These are phyloP conservation scores for Stigmatopora argus DNA, from an alignment of 2,113 vertebrate genomes.

Conservation along the genomic window DNA sequence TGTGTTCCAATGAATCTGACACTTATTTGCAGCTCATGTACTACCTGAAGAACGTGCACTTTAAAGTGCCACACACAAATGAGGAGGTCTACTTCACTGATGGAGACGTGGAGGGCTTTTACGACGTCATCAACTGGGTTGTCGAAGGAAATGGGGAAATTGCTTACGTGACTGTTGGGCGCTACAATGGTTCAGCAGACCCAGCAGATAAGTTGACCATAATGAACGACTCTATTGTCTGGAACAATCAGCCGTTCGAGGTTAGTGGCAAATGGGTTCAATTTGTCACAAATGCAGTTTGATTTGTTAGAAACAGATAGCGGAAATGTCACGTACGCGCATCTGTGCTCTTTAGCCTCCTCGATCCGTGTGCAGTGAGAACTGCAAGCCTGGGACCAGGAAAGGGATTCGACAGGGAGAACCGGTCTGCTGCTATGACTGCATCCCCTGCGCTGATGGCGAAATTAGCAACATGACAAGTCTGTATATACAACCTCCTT, in stretches of 20 bases:
- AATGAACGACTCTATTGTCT: constrained; percentile 69
- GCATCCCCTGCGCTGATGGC: constrained; percentile 78
- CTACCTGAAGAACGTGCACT: constrained; percentile 75
- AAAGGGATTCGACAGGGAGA: constrained; percentile 78
- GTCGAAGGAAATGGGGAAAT: constrained; percentile 56
- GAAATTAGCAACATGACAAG: constrained; percentile 70
- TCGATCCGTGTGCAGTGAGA: constrained; percentile 73
- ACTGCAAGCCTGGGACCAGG: constrained; percentile 72
- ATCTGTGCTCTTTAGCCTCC: constrained; percentile 59
- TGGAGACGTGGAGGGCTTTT: constrained; percentile 70
- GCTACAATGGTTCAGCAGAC: constrained; percentile 53
- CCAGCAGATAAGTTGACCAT: constrained; percentile 50
- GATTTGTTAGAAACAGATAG: not conserved
- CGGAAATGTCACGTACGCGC: not conserved
- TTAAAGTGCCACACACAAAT: constrained; percentile 66
- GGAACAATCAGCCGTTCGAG: constrained; percentile 67
- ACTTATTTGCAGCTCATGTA: constrained; percentile 71
- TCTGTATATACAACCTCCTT: constrained; percentile 29
- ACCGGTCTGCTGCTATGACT: constrained; percentile 79
- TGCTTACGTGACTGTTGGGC: constrained; percentile 67
- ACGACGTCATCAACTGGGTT: constrained; percentile 83
- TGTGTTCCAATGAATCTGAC: not conserved
- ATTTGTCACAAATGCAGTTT: not conserved
- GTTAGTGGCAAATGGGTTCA: constrained; percentile 53
- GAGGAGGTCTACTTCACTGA: constrained; percentile 61